These are phyloP conservation scores for Dendrolimus houi DNA, from an alignment of 2,888 invertebrate species.

Conservation along the genomic window DNA sequence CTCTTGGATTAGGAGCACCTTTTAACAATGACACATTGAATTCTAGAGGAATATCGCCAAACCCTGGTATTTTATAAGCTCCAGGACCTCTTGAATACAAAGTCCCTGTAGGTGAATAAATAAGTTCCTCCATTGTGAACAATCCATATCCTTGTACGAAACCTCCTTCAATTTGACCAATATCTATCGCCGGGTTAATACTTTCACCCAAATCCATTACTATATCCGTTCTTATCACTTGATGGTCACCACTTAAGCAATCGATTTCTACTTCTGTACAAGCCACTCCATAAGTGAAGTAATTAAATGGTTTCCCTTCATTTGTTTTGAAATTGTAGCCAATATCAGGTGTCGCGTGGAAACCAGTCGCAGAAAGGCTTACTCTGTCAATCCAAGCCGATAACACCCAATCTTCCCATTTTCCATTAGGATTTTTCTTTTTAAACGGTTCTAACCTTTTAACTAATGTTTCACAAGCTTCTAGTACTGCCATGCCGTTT, in stretches of 20 bases:
- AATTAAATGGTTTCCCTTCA: constrained; percentile 85
- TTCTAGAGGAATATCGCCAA: constrained; percentile 92
- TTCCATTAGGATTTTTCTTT: constrained; percentile 83
- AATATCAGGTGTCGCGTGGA: constrained; percentile 85
- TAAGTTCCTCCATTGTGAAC: constrained; percentile 92
- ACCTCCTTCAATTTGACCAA: constrained; percentile 97
- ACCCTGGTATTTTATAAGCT: constrained; percentile 95
- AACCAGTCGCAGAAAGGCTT: constrained; percentile 89
- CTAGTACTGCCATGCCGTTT: constrained; percentile 92
- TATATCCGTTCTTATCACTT: constrained; percentile 91
- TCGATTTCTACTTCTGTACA: constrained; percentile 95
- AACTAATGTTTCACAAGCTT: constrained; percentile 86
- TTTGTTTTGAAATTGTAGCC: constrained; percentile 83
- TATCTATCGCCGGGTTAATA: constrained; percentile 96
- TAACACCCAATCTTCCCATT: constrained; percentile 90
- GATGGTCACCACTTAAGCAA: constrained; percentile 95
- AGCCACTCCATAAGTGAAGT: constrained; percentile 91
- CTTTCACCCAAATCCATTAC: constrained; percentile 98
- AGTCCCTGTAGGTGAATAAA: constrained; percentile 89
- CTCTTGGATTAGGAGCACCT: constrained; percentile 92
- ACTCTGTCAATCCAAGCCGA: constrained; percentile 86
- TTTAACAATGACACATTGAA: constrained; percentile 95
- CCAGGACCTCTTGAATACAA: constrained; percentile 93
- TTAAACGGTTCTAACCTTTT: constrained; percentile 85
- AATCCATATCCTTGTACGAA: constrained; percentile 97